phyloP scores from a whole-genome alignment of 2,797 vertebrate genomes.

The Enteromius radiatus region DNA sequence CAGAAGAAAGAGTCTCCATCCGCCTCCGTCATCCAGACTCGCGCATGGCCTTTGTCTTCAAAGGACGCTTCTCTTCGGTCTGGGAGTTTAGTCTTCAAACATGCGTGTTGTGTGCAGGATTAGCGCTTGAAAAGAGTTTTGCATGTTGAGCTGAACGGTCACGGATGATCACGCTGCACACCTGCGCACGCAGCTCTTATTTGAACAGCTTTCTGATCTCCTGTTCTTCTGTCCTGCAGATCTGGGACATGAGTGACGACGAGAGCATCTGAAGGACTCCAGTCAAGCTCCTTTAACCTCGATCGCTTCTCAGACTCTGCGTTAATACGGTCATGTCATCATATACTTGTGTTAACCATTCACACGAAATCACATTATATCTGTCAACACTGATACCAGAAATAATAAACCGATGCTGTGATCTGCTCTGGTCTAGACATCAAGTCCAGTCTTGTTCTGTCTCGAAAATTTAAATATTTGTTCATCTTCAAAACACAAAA shows the following conservation, averaged over 20 bases:
- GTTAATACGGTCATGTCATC: neutral
- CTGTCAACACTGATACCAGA: neutral
- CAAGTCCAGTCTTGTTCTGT: neutral
- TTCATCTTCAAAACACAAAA: neutral
- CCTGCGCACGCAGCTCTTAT: neutral
- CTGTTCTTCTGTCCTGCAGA: constrained; percentile 75
- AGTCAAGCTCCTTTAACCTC: neutral
- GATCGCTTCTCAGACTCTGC: neutral
- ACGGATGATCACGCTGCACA: neutral
- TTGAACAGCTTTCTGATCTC: constrained; percentile 14
- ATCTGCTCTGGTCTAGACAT: neutral
- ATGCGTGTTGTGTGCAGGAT: constrained; percentile 1
- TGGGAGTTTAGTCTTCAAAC: constrained; percentile 15
- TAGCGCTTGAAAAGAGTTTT: neutral
- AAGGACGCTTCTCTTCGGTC: neutral
- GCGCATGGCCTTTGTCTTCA: constrained; percentile 6
- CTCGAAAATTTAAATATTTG: too few relatives aligned
- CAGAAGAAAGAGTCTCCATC: neutral
- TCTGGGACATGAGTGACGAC: constrained; percentile 99
- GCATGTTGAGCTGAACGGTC: constrained; percentile 11
- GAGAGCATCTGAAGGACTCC: constrained; percentile 85
- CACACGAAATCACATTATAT: neutral
- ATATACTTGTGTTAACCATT: neutral
- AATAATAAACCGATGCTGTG: neutral
- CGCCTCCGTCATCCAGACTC: neutral